Conservation (phyloP, 1,140 invertebrate genomes). For the Copidosoma floridanum region DNA sequence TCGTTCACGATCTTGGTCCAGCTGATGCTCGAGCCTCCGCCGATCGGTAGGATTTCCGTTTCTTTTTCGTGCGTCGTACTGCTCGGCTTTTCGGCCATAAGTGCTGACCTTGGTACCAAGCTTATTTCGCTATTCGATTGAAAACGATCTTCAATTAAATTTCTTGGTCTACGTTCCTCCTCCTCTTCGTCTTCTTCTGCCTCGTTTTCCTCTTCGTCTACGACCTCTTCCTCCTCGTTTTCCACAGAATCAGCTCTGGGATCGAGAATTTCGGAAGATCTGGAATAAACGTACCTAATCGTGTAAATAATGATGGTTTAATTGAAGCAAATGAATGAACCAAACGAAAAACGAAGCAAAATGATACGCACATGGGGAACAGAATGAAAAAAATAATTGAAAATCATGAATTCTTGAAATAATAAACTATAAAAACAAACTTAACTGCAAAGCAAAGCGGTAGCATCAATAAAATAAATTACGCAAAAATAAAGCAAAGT, state of each 20-base stretch:
- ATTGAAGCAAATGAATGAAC: conserved; percentile 15
- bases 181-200: conserved; percentile 27
- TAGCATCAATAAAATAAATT: neutral
- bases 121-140: conserved; percentile 39
- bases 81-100: conserved; percentile 16
- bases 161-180: conserved; percentile 9
- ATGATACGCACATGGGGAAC: conserved; percentile 9
- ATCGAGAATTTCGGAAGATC: conserved; percentile 31
- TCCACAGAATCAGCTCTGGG: conserved; percentile 26
- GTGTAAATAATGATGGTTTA: conserved; percentile 21
- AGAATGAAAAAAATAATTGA: neutral
- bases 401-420: neutral
- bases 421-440: neutral
- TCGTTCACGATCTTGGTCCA: conserved; percentile 47
- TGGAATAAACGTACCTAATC: conserved; percentile 34
- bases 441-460: neutral
- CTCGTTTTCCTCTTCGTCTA: conserved; percentile 10
- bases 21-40: conserved; percentile 31
- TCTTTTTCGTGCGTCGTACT: conserved; percentile 3
- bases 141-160: conserved; percentile 20
- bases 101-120: conserved; percentile 40
- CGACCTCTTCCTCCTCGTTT: conserved; percentile 23
- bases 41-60: conserved; percentile 16
- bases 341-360: conserved; percentile 7
- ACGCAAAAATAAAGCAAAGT: too few relatives aligned